Percentiles rank a stretch among this genome's conserved stretches.
phyloP scores from a whole-genome alignment of 2,888 invertebrate species.

The Dascillus cervinus region DNA sequence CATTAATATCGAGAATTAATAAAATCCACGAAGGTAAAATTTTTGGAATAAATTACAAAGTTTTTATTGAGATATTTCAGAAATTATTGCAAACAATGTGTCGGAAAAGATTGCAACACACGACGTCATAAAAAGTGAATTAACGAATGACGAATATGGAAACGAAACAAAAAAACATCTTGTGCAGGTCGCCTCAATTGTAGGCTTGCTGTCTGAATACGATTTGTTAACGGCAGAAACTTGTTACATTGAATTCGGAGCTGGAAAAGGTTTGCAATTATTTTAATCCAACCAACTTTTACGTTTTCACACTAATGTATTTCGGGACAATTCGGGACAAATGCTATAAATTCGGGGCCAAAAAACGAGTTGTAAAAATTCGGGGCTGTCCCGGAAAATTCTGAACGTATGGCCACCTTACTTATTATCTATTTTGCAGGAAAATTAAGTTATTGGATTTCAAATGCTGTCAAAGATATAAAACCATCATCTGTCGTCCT shows the following conservation, averaged over 20 bases:
- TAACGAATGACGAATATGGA: constrained; percentile 49
- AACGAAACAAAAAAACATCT: constrained; percentile 64
- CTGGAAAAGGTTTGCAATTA: constrained; percentile 89
- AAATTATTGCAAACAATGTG: constrained; percentile 36
- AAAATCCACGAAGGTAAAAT: constrained; percentile 34
- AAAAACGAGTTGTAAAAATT: no score
- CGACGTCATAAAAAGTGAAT: constrained; percentile 43
- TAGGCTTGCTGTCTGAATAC: constrained; percentile 59
- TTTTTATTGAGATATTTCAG: constrained; percentile 13
- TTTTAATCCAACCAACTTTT: background rate
- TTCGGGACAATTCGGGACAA: no score
- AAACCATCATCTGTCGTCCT: constrained; percentile 54
- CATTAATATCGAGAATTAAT: constrained; percentile 42
- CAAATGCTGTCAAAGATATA: constrained; percentile 49
- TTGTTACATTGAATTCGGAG: constrained; percentile 81
- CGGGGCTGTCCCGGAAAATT: no score
- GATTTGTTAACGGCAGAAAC: constrained; percentile 53
- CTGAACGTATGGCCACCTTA: background rate
- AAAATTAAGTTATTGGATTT: constrained; percentile 70
- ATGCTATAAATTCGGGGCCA: no score
- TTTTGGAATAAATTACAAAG: no score
- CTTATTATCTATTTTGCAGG: constrained; percentile 41
- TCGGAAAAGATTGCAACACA: constrained; percentile 40
- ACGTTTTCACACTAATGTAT: no score
- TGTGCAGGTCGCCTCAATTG: constrained; percentile 67